Conservation (phyloP, 2,797 vertebrate species). For the Halcyon chelicuti region DNA sequence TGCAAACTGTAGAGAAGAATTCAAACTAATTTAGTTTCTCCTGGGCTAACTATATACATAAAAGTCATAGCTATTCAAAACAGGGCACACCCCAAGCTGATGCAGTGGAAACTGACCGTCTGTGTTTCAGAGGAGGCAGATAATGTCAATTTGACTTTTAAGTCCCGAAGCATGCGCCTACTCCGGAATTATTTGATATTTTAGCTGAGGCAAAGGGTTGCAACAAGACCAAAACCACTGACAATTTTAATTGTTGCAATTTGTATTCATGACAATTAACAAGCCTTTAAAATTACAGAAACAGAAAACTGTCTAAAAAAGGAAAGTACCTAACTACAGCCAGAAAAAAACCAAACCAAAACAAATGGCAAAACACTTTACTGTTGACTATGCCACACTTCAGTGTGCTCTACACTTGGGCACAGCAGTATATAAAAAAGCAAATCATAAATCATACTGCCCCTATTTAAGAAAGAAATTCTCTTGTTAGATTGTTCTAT, state of each 20-base stretch:
- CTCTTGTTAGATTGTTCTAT: neutral
- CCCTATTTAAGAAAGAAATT: neutral
- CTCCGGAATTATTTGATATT: neutral
- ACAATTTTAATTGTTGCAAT: neutral
- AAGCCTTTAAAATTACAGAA: neutral
- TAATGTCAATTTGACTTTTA: neutral
- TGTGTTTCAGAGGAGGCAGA: neutral
- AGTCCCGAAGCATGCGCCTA: rapidly evolving
- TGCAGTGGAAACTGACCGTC: neutral
- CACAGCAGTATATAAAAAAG: neutral
- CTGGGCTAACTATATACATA: neutral
- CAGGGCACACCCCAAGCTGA: neutral
- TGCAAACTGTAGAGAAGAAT: neutral
- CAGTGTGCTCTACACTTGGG: neutral
- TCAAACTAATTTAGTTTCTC: neutral
- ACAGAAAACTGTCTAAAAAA: neutral
- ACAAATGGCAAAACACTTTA: neutral
- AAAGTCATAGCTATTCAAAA: neutral
- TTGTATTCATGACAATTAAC: neutral
- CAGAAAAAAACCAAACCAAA: neutral
- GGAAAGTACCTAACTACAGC: neutral
- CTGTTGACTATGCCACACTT: neutral
- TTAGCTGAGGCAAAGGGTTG: neutral
- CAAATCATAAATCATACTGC: neutral
- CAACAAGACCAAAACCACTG: neutral